These are phyloP conservation scores for Heptranchias perlo DNA, from an alignment of 2,113 vertebrate species.

Conservation along the genomic window DNA sequence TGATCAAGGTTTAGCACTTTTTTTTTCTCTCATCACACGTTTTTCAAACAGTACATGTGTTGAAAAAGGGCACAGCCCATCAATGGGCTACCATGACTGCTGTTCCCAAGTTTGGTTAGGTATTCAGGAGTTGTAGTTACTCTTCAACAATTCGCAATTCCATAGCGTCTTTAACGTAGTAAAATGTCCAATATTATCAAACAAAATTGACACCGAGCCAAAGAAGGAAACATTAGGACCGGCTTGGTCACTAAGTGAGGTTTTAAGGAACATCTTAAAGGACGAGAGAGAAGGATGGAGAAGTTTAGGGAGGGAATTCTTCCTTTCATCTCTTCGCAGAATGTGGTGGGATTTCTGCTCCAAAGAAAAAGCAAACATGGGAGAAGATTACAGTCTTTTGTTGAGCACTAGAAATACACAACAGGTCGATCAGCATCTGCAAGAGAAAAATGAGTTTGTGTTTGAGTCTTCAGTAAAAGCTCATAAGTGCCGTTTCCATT, in stretches of 20 bases:
- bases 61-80: no score
- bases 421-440: no score
- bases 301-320: no score
- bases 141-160: not conserved
- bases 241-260: not conserved
- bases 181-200: not conserved
- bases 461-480: no score
- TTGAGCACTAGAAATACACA: no score
- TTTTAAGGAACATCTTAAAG: not conserved
- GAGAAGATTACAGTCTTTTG: no score
- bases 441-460: no score
- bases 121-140: not conserved
- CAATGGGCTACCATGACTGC: not conserved
- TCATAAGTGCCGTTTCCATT: no score
- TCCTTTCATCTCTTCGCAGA: no score
- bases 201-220: not conserved
- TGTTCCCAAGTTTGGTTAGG: not conserved
- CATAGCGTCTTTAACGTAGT: not conserved
- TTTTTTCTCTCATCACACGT: not conserved
- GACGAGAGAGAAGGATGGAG: not conserved
- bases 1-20: not conserved
- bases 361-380: no score
- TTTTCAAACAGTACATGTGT: not conserved
- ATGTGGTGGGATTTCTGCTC: no score
- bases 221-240: not conserved